Evolutionary conservation across 2,113 vertebrate species (phyloP), one percentile per base, ranked within the genome.

Genomic region (Heterotis niloticus): DNA sequence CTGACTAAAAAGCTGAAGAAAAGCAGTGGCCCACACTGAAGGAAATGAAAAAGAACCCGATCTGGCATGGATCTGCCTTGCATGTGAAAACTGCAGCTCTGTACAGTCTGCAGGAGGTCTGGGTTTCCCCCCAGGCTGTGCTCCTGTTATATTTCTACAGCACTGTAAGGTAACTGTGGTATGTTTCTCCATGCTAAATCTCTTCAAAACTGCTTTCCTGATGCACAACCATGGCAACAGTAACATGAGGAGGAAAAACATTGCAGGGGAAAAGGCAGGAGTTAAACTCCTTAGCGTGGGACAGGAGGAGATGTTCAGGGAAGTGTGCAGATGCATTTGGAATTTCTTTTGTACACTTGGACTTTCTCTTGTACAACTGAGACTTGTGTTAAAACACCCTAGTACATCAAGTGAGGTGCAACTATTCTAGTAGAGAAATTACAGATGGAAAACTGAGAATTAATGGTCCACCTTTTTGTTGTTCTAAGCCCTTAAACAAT

Each of bases 141-240:
- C 64, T 44, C 62, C n/a, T 51, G 76, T 29, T 62, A 66, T 67
- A 34, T 13, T 65, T 44, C 17, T 56, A 16, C 52, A 52, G 76
- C 51, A 17, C 54, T 54, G 17, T 64, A 64, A 64, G 12, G 52
- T 10, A 28, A 69, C 52, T 57, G 76, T 51, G 24, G 65, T 29
- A 78, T 69, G 68, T 74, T 73, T 66, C 80, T 60, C 64, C 69
- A 68, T 64, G 52, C 26, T 11, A 60, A 74, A 75, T 18, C 64
- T 18, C 64, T 52, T 57, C 29, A 18, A 64, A 69, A 52, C 24
- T 12, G 70, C 66, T 57, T 5, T 44, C 76, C 66, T 65, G 66
- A 71, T 74, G 34, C 74, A 60, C 44, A 76, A 4, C 81, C 67
- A 79, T 28, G 73, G 60, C 74, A 79, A 77, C 73, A 23, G 12